Conservation (phyloP, 2,888 invertebrate species). For the Rhopalosiphum nymphaeae region DNA sequence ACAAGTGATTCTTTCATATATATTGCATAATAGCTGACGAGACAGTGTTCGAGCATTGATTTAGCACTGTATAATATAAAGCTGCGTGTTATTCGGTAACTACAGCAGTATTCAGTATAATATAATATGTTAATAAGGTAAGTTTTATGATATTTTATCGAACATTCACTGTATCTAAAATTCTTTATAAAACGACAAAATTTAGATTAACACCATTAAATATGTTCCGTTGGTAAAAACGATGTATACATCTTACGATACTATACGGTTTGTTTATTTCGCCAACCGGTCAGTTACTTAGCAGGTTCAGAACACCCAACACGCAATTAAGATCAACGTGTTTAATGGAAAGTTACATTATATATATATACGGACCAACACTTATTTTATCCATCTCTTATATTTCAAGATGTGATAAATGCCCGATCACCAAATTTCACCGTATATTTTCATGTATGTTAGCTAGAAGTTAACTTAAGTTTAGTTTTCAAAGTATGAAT, state of each 20-base stretch:
- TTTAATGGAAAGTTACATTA: constrained; percentile 39
- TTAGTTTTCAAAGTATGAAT: neutral
- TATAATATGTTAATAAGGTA: neutral
- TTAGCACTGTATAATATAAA: neutral
- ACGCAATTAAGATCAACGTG: neutral
- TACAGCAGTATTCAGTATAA: neutral
- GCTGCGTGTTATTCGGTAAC: neutral
- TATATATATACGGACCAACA: neutral
- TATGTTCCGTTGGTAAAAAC: neutral
- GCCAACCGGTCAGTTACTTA: constrained; percentile 35
- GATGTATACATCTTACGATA: neutral
- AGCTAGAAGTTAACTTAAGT: neutral
- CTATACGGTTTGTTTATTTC: constrained; percentile 12
- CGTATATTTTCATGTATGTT: neutral
- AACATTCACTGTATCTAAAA: neutral
- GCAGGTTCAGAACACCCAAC: constrained; percentile 1
- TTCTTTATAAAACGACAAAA: neutral
- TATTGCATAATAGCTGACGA: neutral
- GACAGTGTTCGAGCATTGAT: neutral
- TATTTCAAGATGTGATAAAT: constrained; percentile 21
- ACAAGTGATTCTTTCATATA: neutral
- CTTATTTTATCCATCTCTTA: neutral
- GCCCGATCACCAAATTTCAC: constrained; percentile 18
- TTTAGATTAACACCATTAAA: neutral
- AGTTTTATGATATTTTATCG: neutral